Evolutionary conservation across 2,797 vertebrate species (phyloP).

Genomic region (Tachyglossus aculeatus): DNA sequence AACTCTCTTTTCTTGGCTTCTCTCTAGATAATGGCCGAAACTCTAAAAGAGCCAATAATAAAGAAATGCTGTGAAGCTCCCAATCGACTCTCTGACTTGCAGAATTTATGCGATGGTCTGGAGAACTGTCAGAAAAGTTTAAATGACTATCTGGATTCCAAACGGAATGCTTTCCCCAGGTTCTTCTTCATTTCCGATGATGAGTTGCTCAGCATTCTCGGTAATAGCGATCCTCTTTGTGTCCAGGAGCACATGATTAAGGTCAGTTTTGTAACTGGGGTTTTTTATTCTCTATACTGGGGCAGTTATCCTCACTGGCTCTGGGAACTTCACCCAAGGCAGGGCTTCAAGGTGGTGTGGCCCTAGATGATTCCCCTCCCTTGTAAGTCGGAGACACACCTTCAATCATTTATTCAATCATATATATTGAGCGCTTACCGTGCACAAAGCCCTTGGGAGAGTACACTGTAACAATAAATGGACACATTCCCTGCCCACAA

Average conservation of each 20-base stretch:
- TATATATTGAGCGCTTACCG: no score
- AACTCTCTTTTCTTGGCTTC: not conserved
- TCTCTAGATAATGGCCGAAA: slow-evolving; percentile 89
- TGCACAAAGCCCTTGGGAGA: no score
- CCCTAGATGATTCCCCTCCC: no score
- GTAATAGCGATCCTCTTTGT: slow-evolving; percentile 87
- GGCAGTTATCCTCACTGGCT: no score
- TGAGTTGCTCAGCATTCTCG: slow-evolving; percentile 94
- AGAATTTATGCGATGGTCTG: slow-evolving; percentile 84
- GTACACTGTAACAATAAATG: no score
- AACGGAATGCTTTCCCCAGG: slow-evolving; percentile 93
- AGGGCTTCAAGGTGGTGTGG: no score
- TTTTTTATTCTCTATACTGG: no score
- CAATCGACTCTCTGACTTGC: slow-evolving; percentile 84
- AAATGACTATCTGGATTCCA: slow-evolving; percentile 94
- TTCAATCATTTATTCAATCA: no score
- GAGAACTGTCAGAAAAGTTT: slow-evolving; percentile 96
- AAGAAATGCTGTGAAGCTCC: slow-evolving; percentile 86
- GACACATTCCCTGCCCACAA: no score
- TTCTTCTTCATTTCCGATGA: slow-evolving; percentile 99
- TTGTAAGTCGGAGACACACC: no score
- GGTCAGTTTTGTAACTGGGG: no score
- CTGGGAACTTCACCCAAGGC: no score
- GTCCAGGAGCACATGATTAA: slow-evolving; percentile 99
- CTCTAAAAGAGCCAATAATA: slow-evolving; percentile 82